Conservation (phyloP, 2,888 invertebrate genomes). For the Eustalomyia histrio region DNA sequence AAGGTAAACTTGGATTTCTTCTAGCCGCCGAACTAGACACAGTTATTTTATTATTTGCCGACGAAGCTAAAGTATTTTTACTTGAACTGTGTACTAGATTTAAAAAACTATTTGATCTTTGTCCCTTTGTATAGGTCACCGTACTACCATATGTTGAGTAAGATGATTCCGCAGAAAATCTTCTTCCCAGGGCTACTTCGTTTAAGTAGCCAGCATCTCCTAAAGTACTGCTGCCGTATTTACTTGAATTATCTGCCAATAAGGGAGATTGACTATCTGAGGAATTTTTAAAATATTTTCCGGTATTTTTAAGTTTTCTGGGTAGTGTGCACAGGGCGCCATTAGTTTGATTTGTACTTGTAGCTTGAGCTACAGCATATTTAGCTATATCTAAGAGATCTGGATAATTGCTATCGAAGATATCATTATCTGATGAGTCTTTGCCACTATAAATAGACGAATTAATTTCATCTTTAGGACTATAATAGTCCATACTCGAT, state of each 20-base stretch:
- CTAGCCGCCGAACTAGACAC: constrained; percentile 68
- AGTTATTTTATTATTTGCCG: constrained; percentile 37
- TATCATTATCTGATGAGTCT: constrained; percentile 78
- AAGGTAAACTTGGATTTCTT: constrained; percentile 83
- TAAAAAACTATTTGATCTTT: constrained; percentile 85
- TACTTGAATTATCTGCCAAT: constrained; percentile 82
- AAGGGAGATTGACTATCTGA: constrained; percentile 88
- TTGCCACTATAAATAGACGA: constrained; percentile 76
- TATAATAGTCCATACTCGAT: constrained; percentile 11
- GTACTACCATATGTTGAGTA: constrained; percentile 76
- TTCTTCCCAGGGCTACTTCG: constrained; percentile 78
- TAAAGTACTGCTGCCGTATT: constrained; percentile 85
- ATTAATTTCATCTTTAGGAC: constrained; percentile 72
- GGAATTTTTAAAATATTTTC: constrained; percentile 77
- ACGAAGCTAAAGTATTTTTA: constrained; percentile 64
- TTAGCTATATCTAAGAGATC: constrained; percentile 78
- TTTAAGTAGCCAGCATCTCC: constrained; percentile 84
- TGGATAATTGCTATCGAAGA: constrained; percentile 78
- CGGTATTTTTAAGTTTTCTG: constrained; percentile 76
- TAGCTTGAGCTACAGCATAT: constrained; percentile 76
- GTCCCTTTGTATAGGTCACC: constrained; percentile 75
- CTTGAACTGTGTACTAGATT: constrained; percentile 82
- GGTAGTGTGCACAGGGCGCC: constrained; percentile 85
- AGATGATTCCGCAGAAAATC: constrained; percentile 81
- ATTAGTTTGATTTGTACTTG: constrained; percentile 55